These are phyloP conservation scores for Leucophora obtusa DNA, from an alignment of 2,888 invertebrate genomes.

Conservation along the genomic window DNA sequence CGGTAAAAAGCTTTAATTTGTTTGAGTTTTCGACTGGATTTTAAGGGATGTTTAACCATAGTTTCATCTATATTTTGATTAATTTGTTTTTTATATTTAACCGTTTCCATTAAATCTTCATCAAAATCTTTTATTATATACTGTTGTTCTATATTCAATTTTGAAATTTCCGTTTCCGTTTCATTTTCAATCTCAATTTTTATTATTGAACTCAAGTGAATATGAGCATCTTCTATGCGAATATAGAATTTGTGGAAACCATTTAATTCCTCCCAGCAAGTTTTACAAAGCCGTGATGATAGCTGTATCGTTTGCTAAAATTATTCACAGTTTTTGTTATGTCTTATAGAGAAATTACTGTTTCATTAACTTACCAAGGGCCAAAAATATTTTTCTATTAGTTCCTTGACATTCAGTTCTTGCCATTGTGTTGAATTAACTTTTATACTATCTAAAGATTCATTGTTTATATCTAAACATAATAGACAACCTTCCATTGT, in stretches of 20 bases:
- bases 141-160: too few relatives aligned
- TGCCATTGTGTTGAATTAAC: slow-evolving; percentile 7
- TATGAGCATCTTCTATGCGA: slow-evolving; percentile 8
- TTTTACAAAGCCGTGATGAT: not conserved
- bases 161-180: too few relatives aligned
- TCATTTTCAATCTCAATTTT: not conserved
- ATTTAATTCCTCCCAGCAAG: slow-evolving; percentile 8
- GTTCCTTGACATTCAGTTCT: not conserved
- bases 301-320: too few relatives aligned
- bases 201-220: not conserved
- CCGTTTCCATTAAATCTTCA: too few relatives aligned
- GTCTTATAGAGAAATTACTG: too few relatives aligned
- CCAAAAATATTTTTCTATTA: slow-evolving; percentile 26
- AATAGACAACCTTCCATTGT: slow-evolving; percentile 15
- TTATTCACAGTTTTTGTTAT: too few relatives aligned
- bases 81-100: too few relatives aligned
- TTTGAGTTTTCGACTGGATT: too few relatives aligned
- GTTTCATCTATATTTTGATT: too few relatives aligned
- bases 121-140: too few relatives aligned
- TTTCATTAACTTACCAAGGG: not conserved
- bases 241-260: slow-evolving; percentile 9
- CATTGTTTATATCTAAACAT: not conserved
- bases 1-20: too few relatives aligned
- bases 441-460: not conserved
- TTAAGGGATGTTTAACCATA: too few relatives aligned